Percentiles rank a stretch among this genome's conserved stretches.
These are phyloP conservation scores for Zaprionus nigranus DNA, from an alignment of 1,140 invertebrate species.

Conservation along the genomic window DNA sequence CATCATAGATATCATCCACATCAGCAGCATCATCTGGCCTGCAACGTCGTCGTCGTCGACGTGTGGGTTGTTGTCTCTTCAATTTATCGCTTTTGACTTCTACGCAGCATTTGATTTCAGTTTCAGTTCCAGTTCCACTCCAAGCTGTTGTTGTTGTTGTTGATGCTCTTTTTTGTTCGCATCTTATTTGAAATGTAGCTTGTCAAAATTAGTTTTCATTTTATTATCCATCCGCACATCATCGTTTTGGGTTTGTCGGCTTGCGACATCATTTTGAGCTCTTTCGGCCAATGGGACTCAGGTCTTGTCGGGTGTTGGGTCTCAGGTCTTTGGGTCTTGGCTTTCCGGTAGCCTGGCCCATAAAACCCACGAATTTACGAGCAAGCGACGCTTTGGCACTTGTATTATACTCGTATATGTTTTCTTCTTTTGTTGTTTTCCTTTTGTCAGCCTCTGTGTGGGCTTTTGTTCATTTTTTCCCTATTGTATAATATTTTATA, in stretches of 20 bases:
- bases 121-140: background rate
- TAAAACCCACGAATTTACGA: constrained; percentile 73
- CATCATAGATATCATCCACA: constrained; percentile 17
- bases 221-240: constrained; percentile 68
- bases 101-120: constrained; percentile 56
- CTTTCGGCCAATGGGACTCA: constrained; percentile 21
- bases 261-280: constrained; percentile 37
- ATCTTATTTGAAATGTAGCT: constrained; percentile 54
- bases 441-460: constrained; percentile 32
- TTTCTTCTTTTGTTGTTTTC: constrained; percentile 16
- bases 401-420: constrained; percentile 15
- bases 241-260: constrained; percentile 24
- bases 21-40: constrained; percentile 17
- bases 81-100: constrained; percentile 76
- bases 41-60: constrained; percentile 23
- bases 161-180: constrained; percentile 39
- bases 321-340: constrained; percentile 16
- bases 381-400: constrained; percentile 51
- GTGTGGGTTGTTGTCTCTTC: constrained; percentile 68
- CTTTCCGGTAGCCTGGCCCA: constrained; percentile 72
- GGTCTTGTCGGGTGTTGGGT: background rate
- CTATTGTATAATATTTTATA: constrained; percentile 68
- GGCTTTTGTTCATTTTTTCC: constrained; percentile 18
- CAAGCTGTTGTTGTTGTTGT: constrained; percentile 12
- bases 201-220: constrained; percentile 76